These are phyloP conservation scores for Aphyosemion australe DNA, from an alignment of 2,113 vertebrate genomes.

Conservation along the genomic window DNA sequence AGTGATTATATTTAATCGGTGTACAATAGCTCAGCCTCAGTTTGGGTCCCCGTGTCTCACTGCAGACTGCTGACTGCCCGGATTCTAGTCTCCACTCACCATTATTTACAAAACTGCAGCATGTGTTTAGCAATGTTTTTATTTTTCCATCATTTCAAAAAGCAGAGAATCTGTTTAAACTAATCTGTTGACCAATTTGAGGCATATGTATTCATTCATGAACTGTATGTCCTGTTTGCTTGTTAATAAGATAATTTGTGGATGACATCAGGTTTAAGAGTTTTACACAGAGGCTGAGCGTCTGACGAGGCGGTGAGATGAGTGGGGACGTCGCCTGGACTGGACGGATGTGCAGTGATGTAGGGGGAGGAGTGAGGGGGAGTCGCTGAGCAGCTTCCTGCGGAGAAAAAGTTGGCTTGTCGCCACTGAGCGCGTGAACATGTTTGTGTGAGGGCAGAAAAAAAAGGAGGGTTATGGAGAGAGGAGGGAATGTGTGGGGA, in stretches of 20 bases:
- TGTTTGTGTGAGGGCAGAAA: conserved; percentile 30
- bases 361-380: conserved; percentile 28
- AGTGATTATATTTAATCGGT: conserved; percentile 75
- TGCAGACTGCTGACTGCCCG: conserved; percentile 69
- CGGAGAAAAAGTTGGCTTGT: conserved; percentile 60
- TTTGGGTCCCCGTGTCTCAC: conserved; percentile 59
- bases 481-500: conserved; percentile 53
- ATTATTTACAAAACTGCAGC: conserved; percentile 7
- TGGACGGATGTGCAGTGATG: conserved; percentile 35
- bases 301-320: conserved; percentile 8
- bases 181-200: background rate
- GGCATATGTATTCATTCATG: background rate
- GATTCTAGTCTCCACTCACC: conserved; percentile 58
- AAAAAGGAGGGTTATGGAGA: conserved; percentile 56
- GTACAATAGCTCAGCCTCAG: conserved; percentile 59
- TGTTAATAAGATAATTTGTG: background rate
- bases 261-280: conserved; percentile 31
- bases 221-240: background rate
- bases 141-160: background rate
- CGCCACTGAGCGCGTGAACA: conserved; percentile 54
- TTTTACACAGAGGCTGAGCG: conserved; percentile 27
- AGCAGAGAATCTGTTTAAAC: background rate
- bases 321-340: conserved; percentile 2
- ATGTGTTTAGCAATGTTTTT: conserved; percentile 6
- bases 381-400: conserved; percentile 66